Conservation (phyloP, 2,113 vertebrate genomes). For the Reinhardtius hippoglossoides region DNA sequence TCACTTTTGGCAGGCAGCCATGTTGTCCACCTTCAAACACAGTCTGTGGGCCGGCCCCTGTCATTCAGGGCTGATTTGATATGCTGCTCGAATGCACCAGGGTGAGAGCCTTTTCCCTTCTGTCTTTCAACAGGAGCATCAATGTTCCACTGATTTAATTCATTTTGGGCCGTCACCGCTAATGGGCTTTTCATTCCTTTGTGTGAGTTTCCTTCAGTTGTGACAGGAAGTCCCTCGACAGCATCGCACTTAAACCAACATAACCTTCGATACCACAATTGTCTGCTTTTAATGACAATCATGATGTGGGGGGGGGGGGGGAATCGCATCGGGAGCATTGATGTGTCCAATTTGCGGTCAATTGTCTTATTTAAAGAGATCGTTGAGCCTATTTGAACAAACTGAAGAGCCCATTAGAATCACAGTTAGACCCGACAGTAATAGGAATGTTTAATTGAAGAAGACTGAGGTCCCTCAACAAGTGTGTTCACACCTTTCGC, state of each 20-base stretch:
- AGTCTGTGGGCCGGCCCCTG: not conserved
- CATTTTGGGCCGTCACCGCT: slow-evolving; percentile 43
- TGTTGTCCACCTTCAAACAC: too few species aligned
- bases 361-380: slow-evolving; percentile 63
- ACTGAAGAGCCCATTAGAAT: slow-evolving; percentile 49
- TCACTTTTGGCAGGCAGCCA: not conserved
- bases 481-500: slow-evolving; percentile 54
- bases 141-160: slow-evolving; percentile 50
- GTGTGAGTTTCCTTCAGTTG: slow-evolving; percentile 40
- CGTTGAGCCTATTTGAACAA: slow-evolving; percentile 32
- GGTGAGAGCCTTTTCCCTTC: slow-evolving; percentile 2
- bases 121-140: slow-evolving; percentile 10
- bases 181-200: slow-evolving; percentile 59
- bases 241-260: slow-evolving; percentile 40
- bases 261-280: slow-evolving; percentile 15
- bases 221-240: slow-evolving; percentile 39
- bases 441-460: slow-evolving; percentile 43
- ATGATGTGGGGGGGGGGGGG: not conserved
- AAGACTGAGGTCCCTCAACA: slow-evolving; percentile 45
- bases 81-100: slow-evolving; percentile 33
- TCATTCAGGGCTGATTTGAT: slow-evolving; percentile 25
- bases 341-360: slow-evolving; percentile 57
- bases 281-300: slow-evolving; percentile 47
- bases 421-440: slow-evolving; percentile 14
- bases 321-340: slow-evolving; percentile 31